Evolutionary conservation across 2,888 invertebrate species (phyloP).

Genomic region (Pycnomerus fuliginosus): DNA sequence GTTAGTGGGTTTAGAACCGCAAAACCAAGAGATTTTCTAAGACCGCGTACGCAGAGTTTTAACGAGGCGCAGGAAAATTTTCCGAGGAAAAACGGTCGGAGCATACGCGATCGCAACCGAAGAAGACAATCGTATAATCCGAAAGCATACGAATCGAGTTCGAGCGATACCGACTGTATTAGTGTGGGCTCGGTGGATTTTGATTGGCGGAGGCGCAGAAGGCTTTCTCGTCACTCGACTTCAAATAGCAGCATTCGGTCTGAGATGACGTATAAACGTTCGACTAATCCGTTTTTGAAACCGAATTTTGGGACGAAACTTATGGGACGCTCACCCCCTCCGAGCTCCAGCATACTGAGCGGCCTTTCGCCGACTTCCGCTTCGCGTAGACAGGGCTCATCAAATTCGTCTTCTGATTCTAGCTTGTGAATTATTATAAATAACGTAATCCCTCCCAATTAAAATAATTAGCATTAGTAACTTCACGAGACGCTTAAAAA

Average conservation of each 20-base stretch:
- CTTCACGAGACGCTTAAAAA: too few species aligned
- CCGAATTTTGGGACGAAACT: constrained; percentile 49
- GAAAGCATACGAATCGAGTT: constrained; percentile 57
- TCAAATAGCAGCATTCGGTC: constrained; percentile 52
- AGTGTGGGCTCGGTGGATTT: constrained; percentile 52
- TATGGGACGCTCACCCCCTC: constrained; percentile 57
- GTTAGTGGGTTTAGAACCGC: constrained; percentile 1
- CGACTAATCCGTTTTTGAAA: constrained; percentile 46
- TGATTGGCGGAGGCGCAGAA: constrained; percentile 49
- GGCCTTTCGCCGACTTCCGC: constrained; percentile 57
- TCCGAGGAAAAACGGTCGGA: constrained; percentile 48
- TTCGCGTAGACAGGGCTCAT: constrained; percentile 45
- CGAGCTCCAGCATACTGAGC: constrained; percentile 58
- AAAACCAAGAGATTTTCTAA: too few species aligned
- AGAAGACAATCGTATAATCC: constrained; percentile 61
- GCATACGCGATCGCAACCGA: constrained; percentile 58
- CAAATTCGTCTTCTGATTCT: constrained; percentile 45
- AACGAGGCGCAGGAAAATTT: constrained; percentile 40
- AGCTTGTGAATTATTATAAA: constrained; percentile 45
- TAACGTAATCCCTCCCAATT: constrained; percentile 29
- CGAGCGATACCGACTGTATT: constrained; percentile 55
- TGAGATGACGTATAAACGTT: constrained; percentile 46
- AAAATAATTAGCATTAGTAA: neutral
- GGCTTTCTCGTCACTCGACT: constrained; percentile 46
- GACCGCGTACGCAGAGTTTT: constrained; percentile 26